These are phyloP conservation scores for Lota lota DNA, from an alignment of 2,113 vertebrate species.

Conservation along the genomic window DNA sequence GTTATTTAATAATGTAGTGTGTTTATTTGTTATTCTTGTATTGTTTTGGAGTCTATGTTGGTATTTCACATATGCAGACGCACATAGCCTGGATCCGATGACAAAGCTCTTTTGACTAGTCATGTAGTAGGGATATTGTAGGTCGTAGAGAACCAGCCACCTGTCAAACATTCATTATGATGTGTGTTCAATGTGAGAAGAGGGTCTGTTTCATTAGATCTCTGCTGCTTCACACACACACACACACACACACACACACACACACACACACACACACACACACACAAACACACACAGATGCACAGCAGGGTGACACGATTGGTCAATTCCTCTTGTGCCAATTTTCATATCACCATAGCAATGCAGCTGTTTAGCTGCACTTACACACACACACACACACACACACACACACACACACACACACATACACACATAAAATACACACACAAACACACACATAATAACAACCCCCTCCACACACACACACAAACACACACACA, in stretches of 20 bases:
- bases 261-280: neutral
- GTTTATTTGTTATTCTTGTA: no score
- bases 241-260: neutral
- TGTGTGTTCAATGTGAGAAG: no score
- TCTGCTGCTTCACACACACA: neutral
- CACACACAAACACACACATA: neutral
- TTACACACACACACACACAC: neutral
- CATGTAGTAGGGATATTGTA: no score
- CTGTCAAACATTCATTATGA: no score
- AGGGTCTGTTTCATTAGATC: no score
- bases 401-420: neutral
- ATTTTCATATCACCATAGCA: neutral
- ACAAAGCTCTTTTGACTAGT: no score
- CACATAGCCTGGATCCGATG: no score
- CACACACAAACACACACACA: neutral
- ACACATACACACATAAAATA: neutral
- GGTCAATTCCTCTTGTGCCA: neutral
- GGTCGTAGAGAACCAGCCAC: no score
- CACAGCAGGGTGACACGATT: conserved; percentile 8
- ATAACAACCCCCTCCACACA: conserved; percentile 9
- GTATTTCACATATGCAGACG: no score
- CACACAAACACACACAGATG: neutral
- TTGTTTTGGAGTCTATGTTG: no score
- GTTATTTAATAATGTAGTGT: no score
- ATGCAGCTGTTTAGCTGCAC: conserved; percentile 7